Evolutionary conservation across 2,888 invertebrate genomes (phyloP), one percentile per base, ranked within the genome.

Genomic region (Blera fallax): DNA sequence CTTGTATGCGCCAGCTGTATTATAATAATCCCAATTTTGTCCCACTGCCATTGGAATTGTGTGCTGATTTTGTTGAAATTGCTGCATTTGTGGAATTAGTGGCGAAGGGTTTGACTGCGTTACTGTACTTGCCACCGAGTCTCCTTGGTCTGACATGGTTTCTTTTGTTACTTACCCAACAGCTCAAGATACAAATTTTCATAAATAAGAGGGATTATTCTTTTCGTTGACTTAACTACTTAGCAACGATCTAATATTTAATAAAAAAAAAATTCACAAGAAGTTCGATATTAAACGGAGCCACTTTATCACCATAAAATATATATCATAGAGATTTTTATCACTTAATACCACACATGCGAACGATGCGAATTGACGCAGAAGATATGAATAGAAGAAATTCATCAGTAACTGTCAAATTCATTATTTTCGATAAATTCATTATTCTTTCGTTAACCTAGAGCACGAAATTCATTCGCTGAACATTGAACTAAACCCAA

Each of bases 61-160:
- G 11, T 87, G 78, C 3, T 89, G 89, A 69, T 90, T 89, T 77
- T 91, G 90, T 80, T 91, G 91, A 89, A 91, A 91, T 88, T 90
- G 90, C 88, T 91, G 90, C 78, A 91, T 88, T 88, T 91, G 91
- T 4, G 91, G 90, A 88, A 91, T 91, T 34, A 91, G 52, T 43
- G 70, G 62, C 29, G 77, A 69, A 18, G 72, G 10, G 16, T 67
- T 72, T 24, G 84, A 64, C 65, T 58, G 67, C 27, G 65, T 24
- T 32, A 56, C 60, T 24, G 60, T 54, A 67, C 58, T 81, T 24
- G 70, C 56, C 37, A 67, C 48, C 6, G 65, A 72, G 6, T 80
- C 85, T 85, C 76, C 81, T 72, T 81, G 76, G 32, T 77, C 67
- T 27, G 85, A 76, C 85, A 85, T 85, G 50, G 32, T 79, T 64